phyloP scores from a whole-genome alignment of 2,113 vertebrate genomes.

The Myiagra hebetior region DNA sequence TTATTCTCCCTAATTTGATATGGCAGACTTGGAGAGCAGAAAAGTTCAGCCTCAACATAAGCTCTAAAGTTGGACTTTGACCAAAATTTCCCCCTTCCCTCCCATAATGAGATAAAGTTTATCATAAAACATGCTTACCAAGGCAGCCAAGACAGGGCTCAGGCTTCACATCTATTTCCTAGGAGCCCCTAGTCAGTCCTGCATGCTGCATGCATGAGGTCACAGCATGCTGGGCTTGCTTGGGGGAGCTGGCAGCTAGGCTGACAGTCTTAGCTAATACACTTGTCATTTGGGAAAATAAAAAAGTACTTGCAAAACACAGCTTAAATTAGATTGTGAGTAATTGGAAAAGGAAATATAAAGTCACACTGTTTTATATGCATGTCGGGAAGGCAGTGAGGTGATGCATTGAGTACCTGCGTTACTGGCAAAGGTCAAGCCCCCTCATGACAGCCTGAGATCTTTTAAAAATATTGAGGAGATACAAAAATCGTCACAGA shows the following conservation, averaged over 20 bases:
- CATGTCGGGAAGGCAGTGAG: not conserved
- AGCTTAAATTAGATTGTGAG: conserved; percentile 50
- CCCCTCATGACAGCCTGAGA: not conserved
- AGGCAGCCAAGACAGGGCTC: conserved; percentile 40
- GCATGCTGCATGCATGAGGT: conserved; percentile 51
- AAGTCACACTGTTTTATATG: conserved; percentile 29
- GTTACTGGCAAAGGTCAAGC: conserved; percentile 1
- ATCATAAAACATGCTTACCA: conserved; percentile 51
- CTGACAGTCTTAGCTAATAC: conserved; percentile 68
- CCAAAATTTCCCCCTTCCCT: conserved; percentile 48
- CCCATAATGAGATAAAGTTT: conserved; percentile 64
- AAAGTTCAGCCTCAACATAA: conserved; percentile 69
- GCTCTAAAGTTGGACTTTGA: conserved; percentile 60
- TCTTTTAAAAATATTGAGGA: not conserved
- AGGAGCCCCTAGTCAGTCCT: not conserved
- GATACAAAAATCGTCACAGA: not conserved
- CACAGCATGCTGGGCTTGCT: conserved; percentile 54
- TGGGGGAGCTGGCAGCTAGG: conserved; percentile 12
- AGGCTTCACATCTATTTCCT: conserved; percentile 61
- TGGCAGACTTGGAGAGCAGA: conserved; percentile 65
- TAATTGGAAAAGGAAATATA: conserved; percentile 68
- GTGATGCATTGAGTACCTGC: not conserved
- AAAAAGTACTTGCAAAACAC: conserved; percentile 60
- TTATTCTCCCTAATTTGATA: conserved; percentile 78
- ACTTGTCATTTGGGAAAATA: conserved; percentile 64